Base-by-base conservation (phyloP, 2,113 vertebrate genomes). In the Pipra filicauda region DNA sequence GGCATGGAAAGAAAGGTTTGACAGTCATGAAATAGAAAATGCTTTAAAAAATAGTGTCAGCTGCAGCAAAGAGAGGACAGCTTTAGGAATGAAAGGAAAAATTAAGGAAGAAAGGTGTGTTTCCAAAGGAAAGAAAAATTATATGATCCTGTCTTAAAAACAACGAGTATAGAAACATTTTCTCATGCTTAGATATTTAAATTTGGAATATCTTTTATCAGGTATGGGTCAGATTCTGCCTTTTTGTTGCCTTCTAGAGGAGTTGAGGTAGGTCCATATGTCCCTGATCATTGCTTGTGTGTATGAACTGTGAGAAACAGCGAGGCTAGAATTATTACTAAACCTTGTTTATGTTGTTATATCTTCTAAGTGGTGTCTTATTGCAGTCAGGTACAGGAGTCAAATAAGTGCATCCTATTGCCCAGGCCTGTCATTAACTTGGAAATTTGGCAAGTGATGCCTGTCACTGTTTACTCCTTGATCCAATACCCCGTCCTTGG, bases 21-120 rank as follows among this genome's bases (percentile, higher is more conserved):
- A 94, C 96, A 80, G 96, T 97, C 91, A 89, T 39, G 79, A 95
- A 93, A n/a, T 9, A 84, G 75, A 72, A 49, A 83, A 87, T 75
- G 59, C 61, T 93, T 92, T 76, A 43, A 85, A 92, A 93, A 85
- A 84, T 70, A 59, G 48, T 6, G 18, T 80, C 44, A 58, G 79
- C 62, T 94, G 73, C 62, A 87, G 78, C 67, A 81, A 82, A 39
- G 70, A 52, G 74, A 65, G 22, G 37, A 93, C 22, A 61, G 41
- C 41, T 65, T 84, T 79, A 67, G 64, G 55, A 92, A 81, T 0
- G 1, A 87, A 73, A 75, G 14, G 41, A 57, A 83, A 74, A 76
- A 79, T 43, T 44, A 85, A 74, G 55, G 28, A 16, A 80, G 51
- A 91, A 95, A 74, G 30, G 17, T 55, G 6, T 51, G 6, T 79